These are phyloP conservation scores for Lampris incognitus DNA, from an alignment of 2,113 vertebrate genomes.

Conservation along the genomic window DNA sequence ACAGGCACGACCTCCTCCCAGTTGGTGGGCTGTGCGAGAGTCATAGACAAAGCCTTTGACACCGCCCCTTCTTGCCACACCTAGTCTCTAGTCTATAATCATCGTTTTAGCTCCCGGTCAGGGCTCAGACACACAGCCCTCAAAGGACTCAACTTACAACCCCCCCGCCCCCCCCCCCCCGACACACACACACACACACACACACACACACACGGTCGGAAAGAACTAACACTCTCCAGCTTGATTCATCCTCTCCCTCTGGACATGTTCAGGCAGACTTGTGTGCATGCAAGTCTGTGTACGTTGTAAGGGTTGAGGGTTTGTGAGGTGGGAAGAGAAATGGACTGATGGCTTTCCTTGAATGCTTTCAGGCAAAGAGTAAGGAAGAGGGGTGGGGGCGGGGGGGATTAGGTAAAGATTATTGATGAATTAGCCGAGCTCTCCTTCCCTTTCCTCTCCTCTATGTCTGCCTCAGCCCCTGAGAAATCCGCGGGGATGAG, in stretches of 20 bases:
- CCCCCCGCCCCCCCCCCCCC: too few relatives aligned
- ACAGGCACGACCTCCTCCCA: conserved; percentile 63
- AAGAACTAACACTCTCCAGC: conserved; percentile 67
- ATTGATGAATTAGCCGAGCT: conserved; percentile 82
- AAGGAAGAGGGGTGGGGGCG: conserved; percentile 42
- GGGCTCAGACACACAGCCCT: conserved; percentile 64
- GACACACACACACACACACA: conserved; percentile 1
- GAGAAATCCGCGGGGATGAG: conserved; percentile 75
- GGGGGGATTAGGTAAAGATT: conserved; percentile 83
- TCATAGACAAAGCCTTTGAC: conserved; percentile 81
- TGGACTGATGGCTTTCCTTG: conserved; percentile 75
- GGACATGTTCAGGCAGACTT: conserved; percentile 80
- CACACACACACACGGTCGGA: conserved; percentile 32
- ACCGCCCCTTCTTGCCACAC: conserved; percentile 82
- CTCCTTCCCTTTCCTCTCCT: conserved; percentile 35
- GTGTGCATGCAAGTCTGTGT: conserved; percentile 54
- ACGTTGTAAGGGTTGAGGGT: conserved; percentile 12
- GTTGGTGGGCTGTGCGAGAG: conserved; percentile 65
- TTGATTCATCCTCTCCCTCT: conserved; percentile 77
- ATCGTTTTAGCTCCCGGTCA: conserved; percentile 70
- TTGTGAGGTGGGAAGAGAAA: conserved; percentile 66
- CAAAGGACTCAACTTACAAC: conserved; percentile 68
- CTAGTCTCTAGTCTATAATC: conserved; percentile 79
- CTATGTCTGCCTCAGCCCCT: conserved; percentile 48
- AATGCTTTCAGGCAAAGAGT: conserved; percentile 78